Evolutionary conservation across 2,888 invertebrate genomes (phyloP), one percentile per base, ranked within the genome.

Genomic region (Stegana nigrithorax): DNA sequence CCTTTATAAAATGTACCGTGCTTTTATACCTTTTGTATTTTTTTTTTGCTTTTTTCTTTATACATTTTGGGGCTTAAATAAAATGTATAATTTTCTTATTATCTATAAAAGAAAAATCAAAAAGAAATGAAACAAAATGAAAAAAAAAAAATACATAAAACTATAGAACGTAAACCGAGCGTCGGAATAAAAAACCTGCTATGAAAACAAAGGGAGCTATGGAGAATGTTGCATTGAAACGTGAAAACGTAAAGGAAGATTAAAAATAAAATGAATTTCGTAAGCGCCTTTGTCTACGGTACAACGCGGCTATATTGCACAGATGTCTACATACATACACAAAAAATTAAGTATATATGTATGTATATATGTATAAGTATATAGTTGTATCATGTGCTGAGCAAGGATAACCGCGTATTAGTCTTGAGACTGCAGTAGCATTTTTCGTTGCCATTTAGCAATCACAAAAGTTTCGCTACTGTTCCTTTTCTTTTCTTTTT

Each of bases 81-180:
- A 77, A 75, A 77, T 77, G 79, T 77, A 77, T 77, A 77, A 77
- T 77, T 77, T 77, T 77, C 77, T 78, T 77, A 77, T 77, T 77
- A 77, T 77, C 77, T 78, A 75, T 67, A 73, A 68, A 66, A 68
- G 69, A 27, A 68, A 36, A 7, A 2, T 21, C n/a, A 45, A 45
- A 42, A 58, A 57, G 12, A 23, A 1, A 23, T 12, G 8, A 10
- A 10, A 1, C 5, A n/a, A 14, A 29, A 25, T 39, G 53, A 29
- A 62, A 61, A 67, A 51, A 36, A 25, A 63, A 61, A 69, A 29
- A 42, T 32, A 27, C 17, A 55, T 17, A 55, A 27, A 58, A 60
- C n/a, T 32, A 56, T 56, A 27, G 36, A 53, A 60, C n/a, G n/a
- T n/a, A n/a, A n/a, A n/a, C n/a, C n/a, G n/a, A n/a, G n/a, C n/a